phyloP scores from a whole-genome alignment of 2,797 vertebrate genomes.

The Enteromius trimaculatus region DNA sequence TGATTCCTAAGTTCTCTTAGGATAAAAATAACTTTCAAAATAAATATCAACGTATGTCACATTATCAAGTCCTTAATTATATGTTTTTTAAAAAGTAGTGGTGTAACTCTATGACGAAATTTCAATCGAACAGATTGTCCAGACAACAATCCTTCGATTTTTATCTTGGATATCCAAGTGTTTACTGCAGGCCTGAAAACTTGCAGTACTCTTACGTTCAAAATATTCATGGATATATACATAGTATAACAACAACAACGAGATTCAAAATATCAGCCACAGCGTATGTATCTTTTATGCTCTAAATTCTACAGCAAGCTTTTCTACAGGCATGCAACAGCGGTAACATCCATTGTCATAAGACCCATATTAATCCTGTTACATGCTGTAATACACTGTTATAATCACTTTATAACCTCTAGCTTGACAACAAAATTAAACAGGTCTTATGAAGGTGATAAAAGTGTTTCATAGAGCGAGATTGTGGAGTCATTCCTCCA shows the following conservation, averaged over 20 bases:
- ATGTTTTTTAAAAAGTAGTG: not conserved
- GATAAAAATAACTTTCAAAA: not conserved
- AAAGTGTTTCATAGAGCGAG: slow-evolving; percentile 13
- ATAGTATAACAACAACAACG: slow-evolving; percentile 12
- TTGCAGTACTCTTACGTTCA: slow-evolving; percentile 2
- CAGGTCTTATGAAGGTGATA: slow-evolving; percentile 55
- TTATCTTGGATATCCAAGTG: not conserved
- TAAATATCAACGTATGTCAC: not conserved
- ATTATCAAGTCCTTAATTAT: not conserved
- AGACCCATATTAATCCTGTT: slow-evolving; percentile 53
- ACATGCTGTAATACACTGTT: slow-evolving; percentile 17
- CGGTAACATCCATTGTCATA: slow-evolving; percentile 46
- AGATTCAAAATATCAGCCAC: not conserved
- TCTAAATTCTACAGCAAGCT: slow-evolving; percentile 54
- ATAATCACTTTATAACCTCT: slow-evolving; percentile 5
- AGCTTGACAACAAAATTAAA: slow-evolving; percentile 51
- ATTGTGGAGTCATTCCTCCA: slow-evolving; percentile 60
- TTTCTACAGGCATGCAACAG: slow-evolving; percentile 59
- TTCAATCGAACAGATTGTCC: not conserved
- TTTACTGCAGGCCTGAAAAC: slow-evolving; percentile 1
- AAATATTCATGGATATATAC: not conserved
- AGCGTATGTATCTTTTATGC: not conserved
- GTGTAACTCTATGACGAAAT: not conserved
- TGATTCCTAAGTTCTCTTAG: not conserved
- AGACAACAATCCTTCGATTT: not conserved